These are phyloP conservation scores for Eutrigla gurnardus DNA, from an alignment of 2,797 vertebrate species.

Conservation along the genomic window DNA sequence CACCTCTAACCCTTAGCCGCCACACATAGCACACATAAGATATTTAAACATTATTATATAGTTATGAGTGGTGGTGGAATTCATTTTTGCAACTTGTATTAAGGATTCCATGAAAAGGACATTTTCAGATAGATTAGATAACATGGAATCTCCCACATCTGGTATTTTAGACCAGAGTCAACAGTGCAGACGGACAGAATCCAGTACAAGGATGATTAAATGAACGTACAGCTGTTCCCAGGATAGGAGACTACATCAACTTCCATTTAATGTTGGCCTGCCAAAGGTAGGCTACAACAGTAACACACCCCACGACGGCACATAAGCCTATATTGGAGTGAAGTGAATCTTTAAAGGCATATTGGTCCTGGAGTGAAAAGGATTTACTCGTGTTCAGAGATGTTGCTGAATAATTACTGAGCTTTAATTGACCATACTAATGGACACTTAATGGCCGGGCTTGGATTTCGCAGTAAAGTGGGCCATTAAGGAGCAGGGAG, in stretches of 20 bases:
- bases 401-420: conserved; percentile 46
- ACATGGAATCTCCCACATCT: neutral
- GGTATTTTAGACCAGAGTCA: neutral
- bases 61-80: neutral
- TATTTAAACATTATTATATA: neutral
- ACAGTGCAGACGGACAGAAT: neutral
- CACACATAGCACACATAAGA: neutral
- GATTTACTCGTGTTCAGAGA: conserved; percentile 25
- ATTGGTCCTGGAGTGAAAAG: conserved; percentile 27
- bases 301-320: conserved; percentile 12
- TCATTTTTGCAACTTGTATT: neutral
- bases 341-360: conserved; percentile 26
- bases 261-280: conserved; percentile 20
- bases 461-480: conserved; percentile 22
- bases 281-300: neutral
- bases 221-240: conserved; percentile 30
- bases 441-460: conserved; percentile 29
- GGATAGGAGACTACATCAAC: conserved; percentile 9
- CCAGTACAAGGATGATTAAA: conserved; percentile 18
- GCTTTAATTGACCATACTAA: conserved; percentile 69
- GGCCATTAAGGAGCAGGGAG: neutral
- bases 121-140: neutral
- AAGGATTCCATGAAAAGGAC: neutral
- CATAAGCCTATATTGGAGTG: neutral
- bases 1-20: no score